These are phyloP conservation scores for Scaptomyza cyrtandrae DNA, from an alignment of 2,888 invertebrate genomes.

Conservation along the genomic window DNA sequence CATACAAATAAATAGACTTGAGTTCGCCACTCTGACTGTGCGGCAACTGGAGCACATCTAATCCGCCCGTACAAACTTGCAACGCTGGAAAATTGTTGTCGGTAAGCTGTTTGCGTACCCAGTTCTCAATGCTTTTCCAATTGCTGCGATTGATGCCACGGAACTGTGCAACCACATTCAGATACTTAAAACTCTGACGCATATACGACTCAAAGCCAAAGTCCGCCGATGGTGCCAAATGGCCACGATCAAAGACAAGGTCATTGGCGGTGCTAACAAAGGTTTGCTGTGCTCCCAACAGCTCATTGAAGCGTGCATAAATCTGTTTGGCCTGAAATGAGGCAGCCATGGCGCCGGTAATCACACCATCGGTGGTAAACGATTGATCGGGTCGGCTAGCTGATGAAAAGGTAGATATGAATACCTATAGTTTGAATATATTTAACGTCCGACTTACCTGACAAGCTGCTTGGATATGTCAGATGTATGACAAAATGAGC, in stretches of 20 bases:
- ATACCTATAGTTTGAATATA: background rate
- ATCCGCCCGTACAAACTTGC: conserved; percentile 47
- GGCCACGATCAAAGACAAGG: conserved; percentile 84
- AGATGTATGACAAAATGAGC: conserved; percentile 45
- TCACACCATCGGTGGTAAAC: conserved; percentile 44
- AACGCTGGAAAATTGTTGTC: background rate
- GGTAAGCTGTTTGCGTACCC: conserved; percentile 64
- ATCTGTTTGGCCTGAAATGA: conserved; percentile 44
- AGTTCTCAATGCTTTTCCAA: conserved; percentile 85
- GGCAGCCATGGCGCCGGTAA: conserved; percentile 27
- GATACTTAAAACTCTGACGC: conserved; percentile 84
- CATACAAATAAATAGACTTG: conserved; percentile 31
- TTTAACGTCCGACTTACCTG: conserved; percentile 14
- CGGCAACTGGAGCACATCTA: conserved; percentile 37
- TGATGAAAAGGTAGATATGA: background rate
- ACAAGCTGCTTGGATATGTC: conserved; percentile 11
- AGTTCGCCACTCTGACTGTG: background rate
- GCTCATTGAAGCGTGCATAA: conserved; percentile 34
- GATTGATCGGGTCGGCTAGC: conserved; percentile 18
- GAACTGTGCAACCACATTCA: conserved; percentile 86
- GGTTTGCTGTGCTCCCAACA: conserved; percentile 35
- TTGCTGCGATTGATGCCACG: conserved; percentile 86
- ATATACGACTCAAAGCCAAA: conserved; percentile 85
- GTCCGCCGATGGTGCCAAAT: conserved; percentile 85
- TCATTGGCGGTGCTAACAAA: conserved; percentile 11